These are phyloP conservation scores for Trachelipus rathkii DNA, from an alignment of 1,140 invertebrate species.

Conservation along the genomic window DNA sequence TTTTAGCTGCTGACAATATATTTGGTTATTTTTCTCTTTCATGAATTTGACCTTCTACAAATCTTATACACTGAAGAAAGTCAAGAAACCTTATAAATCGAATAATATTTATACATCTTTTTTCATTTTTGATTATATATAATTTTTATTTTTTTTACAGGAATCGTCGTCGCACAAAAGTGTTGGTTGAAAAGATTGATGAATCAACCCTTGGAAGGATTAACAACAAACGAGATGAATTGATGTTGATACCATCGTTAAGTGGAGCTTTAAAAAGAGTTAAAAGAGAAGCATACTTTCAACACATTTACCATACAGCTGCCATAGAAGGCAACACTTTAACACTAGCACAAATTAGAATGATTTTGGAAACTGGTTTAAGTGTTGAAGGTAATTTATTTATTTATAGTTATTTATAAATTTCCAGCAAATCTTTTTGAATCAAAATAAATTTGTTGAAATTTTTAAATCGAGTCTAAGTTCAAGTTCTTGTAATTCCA, in stretches of 20 bases:
- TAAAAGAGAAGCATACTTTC: conserved; percentile 89
- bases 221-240: conserved; percentile 76
- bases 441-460: not conserved
- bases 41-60: too few relatives aligned
- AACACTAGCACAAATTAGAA: conserved; percentile 85
- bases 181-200: conserved; percentile 87
- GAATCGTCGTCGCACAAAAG: conserved; percentile 76
- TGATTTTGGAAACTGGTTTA: conserved; percentile 86
- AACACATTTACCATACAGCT: conserved; percentile 93
- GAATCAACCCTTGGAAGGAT: conserved; percentile 70
- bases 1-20: too few relatives aligned
- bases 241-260: conserved; percentile 74
- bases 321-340: conserved; percentile 97
- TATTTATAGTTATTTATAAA: too few relatives aligned
- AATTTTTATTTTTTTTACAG: conserved; percentile 43
- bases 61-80: too few relatives aligned
- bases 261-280: conserved; percentile 73
- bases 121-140: too few relatives aligned
- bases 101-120: too few relatives aligned
- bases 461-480: not conserved
- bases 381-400: conserved; percentile 68
- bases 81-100: too few relatives aligned
- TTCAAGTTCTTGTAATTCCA: too few relatives aligned
- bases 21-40: too few relatives aligned
- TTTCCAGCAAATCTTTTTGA: too few relatives aligned